These are phyloP conservation scores for Muscicapa comitata DNA, from an alignment of 2,797 vertebrate genomes.

Conservation along the genomic window DNA sequence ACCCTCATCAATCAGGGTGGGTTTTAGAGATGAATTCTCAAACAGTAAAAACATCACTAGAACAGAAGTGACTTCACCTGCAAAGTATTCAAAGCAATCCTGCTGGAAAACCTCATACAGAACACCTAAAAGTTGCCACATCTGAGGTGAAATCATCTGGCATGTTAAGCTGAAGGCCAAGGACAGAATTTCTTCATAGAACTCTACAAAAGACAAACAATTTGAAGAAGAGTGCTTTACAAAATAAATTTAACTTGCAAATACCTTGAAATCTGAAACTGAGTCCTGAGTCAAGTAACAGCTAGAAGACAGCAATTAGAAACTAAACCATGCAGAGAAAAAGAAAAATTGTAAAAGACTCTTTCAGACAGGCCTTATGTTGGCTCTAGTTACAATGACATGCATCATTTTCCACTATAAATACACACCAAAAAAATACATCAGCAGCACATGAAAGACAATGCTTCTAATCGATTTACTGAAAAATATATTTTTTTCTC, in stretches of 20 bases:
- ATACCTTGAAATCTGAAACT: neutral
- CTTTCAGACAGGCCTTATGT: neutral
- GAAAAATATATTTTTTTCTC: neutral
- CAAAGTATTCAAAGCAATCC: conserved; percentile 95
- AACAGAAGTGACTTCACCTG: conserved; percentile 75
- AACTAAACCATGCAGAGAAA: neutral
- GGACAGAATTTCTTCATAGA: conserved; percentile 96
- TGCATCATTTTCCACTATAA: neutral
- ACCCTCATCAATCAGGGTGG: neutral
- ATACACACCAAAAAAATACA: neutral
- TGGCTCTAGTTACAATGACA: neutral
- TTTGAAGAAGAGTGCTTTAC: neutral
- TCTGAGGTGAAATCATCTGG: conserved; percentile 91
- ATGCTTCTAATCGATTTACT: neutral
- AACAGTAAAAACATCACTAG: neutral
- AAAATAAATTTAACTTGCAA: neutral
- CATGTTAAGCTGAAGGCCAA: conserved; percentile 94
- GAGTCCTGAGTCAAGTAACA: neutral
- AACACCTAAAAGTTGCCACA: conserved; percentile 96
- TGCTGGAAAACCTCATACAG: conserved; percentile 94
- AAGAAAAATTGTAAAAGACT: neutral
- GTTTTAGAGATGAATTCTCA: neutral
- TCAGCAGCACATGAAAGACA: neutral
- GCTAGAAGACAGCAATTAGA: neutral
- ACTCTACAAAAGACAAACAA: conserved; percentile 79